Evolutionary conservation across 2,797 vertebrate species (phyloP), one percentile per base, ranked within the genome.

Genomic region (Alauda arvensis): DNA sequence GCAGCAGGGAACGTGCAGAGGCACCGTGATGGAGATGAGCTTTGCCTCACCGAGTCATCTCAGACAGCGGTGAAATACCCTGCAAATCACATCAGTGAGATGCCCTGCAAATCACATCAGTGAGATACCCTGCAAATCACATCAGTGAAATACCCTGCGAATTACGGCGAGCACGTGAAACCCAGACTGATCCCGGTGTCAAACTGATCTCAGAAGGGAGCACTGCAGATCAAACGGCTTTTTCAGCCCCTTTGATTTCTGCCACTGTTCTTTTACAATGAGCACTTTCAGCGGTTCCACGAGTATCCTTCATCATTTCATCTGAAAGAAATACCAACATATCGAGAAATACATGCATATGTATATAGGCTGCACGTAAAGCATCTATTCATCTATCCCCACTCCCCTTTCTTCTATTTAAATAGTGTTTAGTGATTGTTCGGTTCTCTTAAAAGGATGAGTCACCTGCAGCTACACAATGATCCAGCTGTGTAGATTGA

Each of bases 381-480:
- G 21, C 57, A 74, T 77, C 51, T 63, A 8, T 57, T 49, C 20
- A 24, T 49, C 14, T 13, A 31, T 46, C 43, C 37, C 24, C 55
- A 65, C 40, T 85, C 72, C 59, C 6, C 33, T 77, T 88, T 62
- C 56, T 91, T 82, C 43, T 81, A 4, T 77, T 91, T 87, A 46
- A 74, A 63, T 63, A 67, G 31, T 6, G 15, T 69, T 85, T 49
- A 70, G 53, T 67, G 46, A 66, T 78, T 92, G 74, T 74, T 94
- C 87, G 61, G 46, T 91, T 90, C 57, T 74, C 61, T 53, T 65
- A 72, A 77, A 79, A 85, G 68, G 68, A 70, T 93, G 85, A 93
- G 68, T 92, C 93, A 94, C 77, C 87, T 71, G 39, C 63, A 65
- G 72, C 87, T 89, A 67, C 65, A 77, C 68, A 51, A 42, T 1